phyloP scores from a whole-genome alignment of 2,113 vertebrate genomes.

The Chascanopsetta lugubris region DNA sequence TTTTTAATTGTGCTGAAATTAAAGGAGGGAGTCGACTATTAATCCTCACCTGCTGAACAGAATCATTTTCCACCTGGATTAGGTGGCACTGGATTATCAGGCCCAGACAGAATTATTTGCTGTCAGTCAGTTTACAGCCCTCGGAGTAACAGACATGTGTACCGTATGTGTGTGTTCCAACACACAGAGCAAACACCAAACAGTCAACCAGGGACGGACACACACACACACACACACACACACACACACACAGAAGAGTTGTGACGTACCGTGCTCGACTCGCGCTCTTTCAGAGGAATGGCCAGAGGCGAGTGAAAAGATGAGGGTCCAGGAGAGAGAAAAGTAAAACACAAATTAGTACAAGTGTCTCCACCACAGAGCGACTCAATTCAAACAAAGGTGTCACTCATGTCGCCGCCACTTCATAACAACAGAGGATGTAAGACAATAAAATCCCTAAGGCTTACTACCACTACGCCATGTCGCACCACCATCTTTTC shows the following conservation, averaged over 20 bases:
- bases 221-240: constrained; percentile 9
- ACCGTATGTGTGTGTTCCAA: too few species aligned
- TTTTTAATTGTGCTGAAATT: constrained; percentile 85
- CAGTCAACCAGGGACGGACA: constrained; percentile 12
- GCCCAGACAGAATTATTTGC: constrained; percentile 76
- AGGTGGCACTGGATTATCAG: constrained; percentile 74
- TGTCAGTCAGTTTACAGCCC: constrained; percentile 68
- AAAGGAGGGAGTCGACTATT: constrained; percentile 70
- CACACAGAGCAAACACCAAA: neutral
- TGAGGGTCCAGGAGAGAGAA: constrained; percentile 71
- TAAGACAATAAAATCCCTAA: too few species aligned
- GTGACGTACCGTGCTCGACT: constrained; percentile 93
- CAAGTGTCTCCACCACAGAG: constrained; percentile 15
- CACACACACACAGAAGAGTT: neutral
- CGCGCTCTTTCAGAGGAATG: constrained; percentile 86
- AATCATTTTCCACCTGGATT: constrained; percentile 81
- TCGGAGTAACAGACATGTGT: constrained; percentile 53
- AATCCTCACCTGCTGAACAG: constrained; percentile 76
- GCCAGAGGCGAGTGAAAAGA: constrained; percentile 71
- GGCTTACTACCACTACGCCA: too few species aligned
- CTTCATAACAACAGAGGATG: neutral
- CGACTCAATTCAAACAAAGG: neutral
- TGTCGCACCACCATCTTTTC: too few species aligned
- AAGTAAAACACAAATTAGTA: constrained; percentile 73
- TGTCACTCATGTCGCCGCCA: neutral